Percentiles rank a stretch among this genome's conserved stretches.
phyloP scores from a whole-genome alignment of 2,113 vertebrate genomes.

The Petrocephalus zakoni region DNA sequence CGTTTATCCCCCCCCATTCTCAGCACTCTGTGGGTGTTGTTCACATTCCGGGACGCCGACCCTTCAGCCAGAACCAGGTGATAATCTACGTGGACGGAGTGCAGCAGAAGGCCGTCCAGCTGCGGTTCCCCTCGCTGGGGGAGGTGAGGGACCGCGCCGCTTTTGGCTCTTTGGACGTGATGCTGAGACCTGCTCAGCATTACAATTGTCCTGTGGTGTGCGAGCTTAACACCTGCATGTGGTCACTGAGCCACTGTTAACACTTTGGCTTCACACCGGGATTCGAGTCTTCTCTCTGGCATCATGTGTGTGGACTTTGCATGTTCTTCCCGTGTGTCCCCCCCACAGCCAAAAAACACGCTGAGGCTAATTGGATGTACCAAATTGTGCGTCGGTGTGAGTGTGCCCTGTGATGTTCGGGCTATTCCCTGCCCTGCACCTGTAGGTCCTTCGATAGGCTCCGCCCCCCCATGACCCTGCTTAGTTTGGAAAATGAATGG shows the following conservation, averaged over 20 bases:
- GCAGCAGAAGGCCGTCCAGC: slow-evolving; percentile 66
- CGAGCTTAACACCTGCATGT: neutral
- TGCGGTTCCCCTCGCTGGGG: slow-evolving; percentile 84
- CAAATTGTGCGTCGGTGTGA: no score
- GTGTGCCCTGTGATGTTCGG: neutral
- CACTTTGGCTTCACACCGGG: neutral
- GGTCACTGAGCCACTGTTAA: neutral
- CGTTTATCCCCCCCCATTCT: neutral
- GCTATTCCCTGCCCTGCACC: no score
- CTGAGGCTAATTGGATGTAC: neutral
- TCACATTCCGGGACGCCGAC: slow-evolving; percentile 78
- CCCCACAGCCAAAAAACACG: neutral
- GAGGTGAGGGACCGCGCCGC: slow-evolving; percentile 64
- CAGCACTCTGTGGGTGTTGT: slow-evolving; percentile 84
- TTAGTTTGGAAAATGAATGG: neutral
- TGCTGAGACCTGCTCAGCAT: neutral
- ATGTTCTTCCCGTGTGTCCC: neutral
- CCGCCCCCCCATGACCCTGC: no score
- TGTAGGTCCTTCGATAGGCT: no score
- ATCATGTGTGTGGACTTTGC: neutral
- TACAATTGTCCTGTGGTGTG: neutral
- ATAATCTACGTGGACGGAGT: slow-evolving; percentile 80
- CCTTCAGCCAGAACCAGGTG: slow-evolving; percentile 88
- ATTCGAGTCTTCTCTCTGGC: neutral
- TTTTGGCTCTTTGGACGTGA: neutral